Evolutionary conservation across 2,113 vertebrate species (phyloP).

Genomic region (Eonycteris spelaea): DNA sequence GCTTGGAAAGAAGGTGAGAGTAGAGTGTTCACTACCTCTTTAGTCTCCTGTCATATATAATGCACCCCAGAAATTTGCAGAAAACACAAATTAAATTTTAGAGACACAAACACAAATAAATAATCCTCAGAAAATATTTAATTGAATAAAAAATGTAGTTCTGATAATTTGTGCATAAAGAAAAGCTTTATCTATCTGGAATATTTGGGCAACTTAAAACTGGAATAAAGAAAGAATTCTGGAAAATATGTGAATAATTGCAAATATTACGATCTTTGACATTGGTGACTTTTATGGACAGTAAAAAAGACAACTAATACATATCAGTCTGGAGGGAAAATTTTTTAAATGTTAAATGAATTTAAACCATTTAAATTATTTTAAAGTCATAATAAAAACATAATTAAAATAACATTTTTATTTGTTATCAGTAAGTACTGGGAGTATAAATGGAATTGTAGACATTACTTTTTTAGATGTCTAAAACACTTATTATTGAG

Average conservation of each 20-base stretch:
- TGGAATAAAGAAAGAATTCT: constrained; percentile 12
- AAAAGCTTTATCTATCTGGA: neutral
- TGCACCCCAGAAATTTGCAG: neutral
- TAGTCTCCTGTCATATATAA: neutral
- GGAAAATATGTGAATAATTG: neutral
- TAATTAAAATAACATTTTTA: neutral
- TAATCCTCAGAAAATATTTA: constrained; percentile 4
- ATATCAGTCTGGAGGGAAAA: neutral
- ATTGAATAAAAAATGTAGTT: neutral
- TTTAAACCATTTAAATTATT: neutral
- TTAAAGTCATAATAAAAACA: neutral
- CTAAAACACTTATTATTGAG: neutral
- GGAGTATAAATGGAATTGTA: neutral
- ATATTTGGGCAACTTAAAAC: neutral
- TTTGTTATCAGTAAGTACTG: neutral
- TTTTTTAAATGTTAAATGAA: neutral
- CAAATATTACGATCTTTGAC: neutral
- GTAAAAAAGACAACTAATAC: neutral
- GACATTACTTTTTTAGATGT: neutral
- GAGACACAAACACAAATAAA: neutral
- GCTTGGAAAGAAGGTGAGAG: neutral
- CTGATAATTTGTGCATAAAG: neutral
- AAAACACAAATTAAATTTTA: neutral
- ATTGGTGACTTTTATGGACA: neutral
- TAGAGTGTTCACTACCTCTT: neutral